Evolutionary conservation across 2,888 invertebrate species (phyloP).

Genomic region (Nymphalis c-album): DNA sequence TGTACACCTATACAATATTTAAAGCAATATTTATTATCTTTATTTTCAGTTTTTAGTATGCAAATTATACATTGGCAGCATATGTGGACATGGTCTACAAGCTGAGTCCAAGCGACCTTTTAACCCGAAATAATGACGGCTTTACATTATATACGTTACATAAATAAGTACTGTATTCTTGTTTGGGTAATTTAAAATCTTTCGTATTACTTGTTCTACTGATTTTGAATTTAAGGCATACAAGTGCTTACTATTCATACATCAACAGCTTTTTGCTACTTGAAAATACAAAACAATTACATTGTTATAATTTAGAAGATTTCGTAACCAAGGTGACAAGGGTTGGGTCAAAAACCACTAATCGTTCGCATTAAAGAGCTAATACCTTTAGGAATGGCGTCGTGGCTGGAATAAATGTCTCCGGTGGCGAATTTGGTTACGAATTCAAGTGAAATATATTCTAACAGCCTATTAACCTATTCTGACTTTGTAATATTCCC

Average conservation of each 20-base stretch:
- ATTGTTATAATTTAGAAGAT: conserved; percentile 19
- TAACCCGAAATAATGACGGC: too few species aligned
- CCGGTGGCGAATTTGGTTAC: conserved; percentile 24
- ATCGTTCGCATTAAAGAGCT: conserved; percentile 35
- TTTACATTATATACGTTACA: too few species aligned
- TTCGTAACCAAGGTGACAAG: conserved; percentile 28
- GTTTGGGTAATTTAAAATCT: too few species aligned
- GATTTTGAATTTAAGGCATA: too few species aligned
- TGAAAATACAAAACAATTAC: neutral
- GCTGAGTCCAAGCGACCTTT: too few species aligned
- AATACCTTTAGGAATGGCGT: conserved; percentile 33
- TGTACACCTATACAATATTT: too few species aligned
- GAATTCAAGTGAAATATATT: conserved; percentile 20
- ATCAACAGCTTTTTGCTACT: neutral
- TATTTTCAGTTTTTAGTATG: too few species aligned
- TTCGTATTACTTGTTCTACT: too few species aligned
- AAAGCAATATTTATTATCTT: too few species aligned
- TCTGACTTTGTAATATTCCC: neutral
- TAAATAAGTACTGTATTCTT: too few species aligned
- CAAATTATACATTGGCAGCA: too few species aligned
- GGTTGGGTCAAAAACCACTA: conserved; percentile 34
- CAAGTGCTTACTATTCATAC: neutral
- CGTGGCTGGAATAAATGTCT: conserved; percentile 32
- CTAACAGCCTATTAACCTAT: neutral
- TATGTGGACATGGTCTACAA: too few species aligned